These are phyloP conservation scores for Dicyrtoma fusca DNA, from an alignment of 2,888 invertebrate genomes.

Conservation along the genomic window DNA sequence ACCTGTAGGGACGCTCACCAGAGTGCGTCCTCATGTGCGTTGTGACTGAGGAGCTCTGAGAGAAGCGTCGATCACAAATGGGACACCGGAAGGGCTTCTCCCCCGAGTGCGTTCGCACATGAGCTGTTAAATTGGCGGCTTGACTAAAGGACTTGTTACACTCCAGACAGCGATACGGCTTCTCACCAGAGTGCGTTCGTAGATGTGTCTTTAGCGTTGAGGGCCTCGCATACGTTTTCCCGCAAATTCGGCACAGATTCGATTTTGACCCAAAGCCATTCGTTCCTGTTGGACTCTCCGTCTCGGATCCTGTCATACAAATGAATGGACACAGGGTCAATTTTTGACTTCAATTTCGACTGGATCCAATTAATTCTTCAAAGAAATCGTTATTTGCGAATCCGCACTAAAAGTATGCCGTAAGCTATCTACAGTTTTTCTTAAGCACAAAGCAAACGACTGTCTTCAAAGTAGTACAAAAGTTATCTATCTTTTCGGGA, in stretches of 20 bases:
- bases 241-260: slow-evolving; percentile 91
- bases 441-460: too few relatives aligned
- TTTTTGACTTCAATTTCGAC: too few relatives aligned
- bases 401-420: too few relatives aligned
- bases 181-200: slow-evolving; percentile 93
- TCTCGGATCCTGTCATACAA: slow-evolving; percentile 53
- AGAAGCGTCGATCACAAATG: slow-evolving; percentile 94
- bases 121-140: slow-evolving; percentile 97
- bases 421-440: too few relatives aligned
- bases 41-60: slow-evolving; percentile 90
- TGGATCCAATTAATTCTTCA: too few relatives aligned
- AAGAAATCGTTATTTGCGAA: too few relatives aligned
- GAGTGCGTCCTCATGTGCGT: slow-evolving; percentile 99
- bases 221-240: slow-evolving; percentile 94
- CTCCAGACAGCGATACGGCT: slow-evolving; percentile 87
- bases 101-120: slow-evolving; percentile 92
- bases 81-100: slow-evolving; percentile 98
- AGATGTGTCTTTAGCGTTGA: slow-evolving; percentile 97
- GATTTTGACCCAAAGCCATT: slow-evolving; percentile 61
- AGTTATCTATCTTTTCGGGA: too few relatives aligned
- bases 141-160: slow-evolving; percentile 97
- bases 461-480: too few relatives aligned
- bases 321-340: too few relatives aligned
- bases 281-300: slow-evolving; percentile 50
- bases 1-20: slow-evolving; percentile 91